A percentile compares a stretch with the other conserved stretches of the same genome.
These are phyloP conservation scores for Phrynocephalus vlangalii DNA, from an alignment of 2,797 vertebrate species.

Conservation along the genomic window DNA sequence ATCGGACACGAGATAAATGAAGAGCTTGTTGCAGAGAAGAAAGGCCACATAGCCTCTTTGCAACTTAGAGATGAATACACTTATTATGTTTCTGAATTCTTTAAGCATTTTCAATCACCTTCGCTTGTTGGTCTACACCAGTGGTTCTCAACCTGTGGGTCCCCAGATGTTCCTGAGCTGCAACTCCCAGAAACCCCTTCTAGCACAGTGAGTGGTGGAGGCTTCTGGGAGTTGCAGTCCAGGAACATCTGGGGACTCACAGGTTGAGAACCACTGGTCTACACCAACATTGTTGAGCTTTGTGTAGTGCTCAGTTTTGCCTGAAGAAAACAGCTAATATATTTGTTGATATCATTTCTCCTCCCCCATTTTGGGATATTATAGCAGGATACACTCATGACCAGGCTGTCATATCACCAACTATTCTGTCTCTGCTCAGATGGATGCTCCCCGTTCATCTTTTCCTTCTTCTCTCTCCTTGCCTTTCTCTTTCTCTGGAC, in stretches of 20 bases:
- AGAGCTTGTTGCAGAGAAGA: not conserved
- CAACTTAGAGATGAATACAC: not conserved
- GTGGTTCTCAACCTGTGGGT: too few species aligned
- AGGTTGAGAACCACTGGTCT: too few species aligned
- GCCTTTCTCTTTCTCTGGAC: not conserved
- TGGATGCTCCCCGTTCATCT: too few species aligned
- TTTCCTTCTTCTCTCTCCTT: not conserved
- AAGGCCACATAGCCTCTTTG: not conserved
- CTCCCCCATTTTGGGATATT: conserved; percentile 19
- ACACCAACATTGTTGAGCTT: not conserved
- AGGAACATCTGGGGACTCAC: too few species aligned
- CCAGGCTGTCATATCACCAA: conserved; percentile 1
- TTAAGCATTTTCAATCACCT: not conserved
- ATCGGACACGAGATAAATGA: not conserved
- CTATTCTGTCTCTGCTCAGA: not conserved
- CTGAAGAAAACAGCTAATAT: not conserved
- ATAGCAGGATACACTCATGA: conserved; percentile 1
- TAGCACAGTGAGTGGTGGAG: too few species aligned
- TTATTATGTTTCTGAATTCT: not conserved
- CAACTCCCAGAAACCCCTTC: too few species aligned
- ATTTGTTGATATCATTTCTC: not conserved
- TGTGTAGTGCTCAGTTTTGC: fast-evolving
- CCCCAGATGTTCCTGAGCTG: too few species aligned
- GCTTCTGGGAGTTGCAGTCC: too few species aligned
- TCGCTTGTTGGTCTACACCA: not conserved